Base-by-base conservation (phyloP, 2,797 vertebrate genomes). In the Xenops minutus region DNA sequence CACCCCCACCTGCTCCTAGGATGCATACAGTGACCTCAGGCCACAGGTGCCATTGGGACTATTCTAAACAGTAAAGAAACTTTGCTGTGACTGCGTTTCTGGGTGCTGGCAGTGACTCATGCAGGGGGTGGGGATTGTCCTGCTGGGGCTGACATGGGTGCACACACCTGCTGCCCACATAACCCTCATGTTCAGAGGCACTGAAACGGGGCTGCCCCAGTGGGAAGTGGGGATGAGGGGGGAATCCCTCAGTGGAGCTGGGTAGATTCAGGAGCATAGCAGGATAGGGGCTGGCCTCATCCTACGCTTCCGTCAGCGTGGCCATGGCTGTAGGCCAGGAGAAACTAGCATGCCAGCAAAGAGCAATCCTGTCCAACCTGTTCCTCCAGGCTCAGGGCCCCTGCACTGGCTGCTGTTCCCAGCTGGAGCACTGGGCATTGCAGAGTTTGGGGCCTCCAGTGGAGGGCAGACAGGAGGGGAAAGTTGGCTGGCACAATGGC, bases 61-160 rank as follows among this genome's bases (percentile, higher is more conserved):
- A 11, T 88, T 93, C 15, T 20, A 34, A 84, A 30, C 80, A 95
- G 96, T 96, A 95, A 96, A 96, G 58, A 78, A 77, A 30, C 66
- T 81, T 92, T 68, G 73, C 80, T 72, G 80, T 90, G 73, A 51
- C 80, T 92, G 46, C 0, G 4, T 0, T 14, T 96, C 76, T 2
- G 46, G 67, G 85, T 92, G 63, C 69, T 91, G 91, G 51, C 27
- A 5, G 88, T 94, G 95, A 90, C 79, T 96, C 92, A 80, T 0
- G 0, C 0, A 0, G 44, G 66, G 82, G 93, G 85, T 52, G 90
- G 92, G 81, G 79, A 80, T 23, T 0, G 1, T 69, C 36, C 13
- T 1, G 0, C 21, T 0, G 0, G 54, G 71, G 43, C 39, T 61
- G 63, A 19, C 16, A 1, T 0, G 1, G 49, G 6, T 10, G 18